Base-by-base conservation (phyloP, 2,888 invertebrate species). In the Cerceris ruficornis region DNA sequence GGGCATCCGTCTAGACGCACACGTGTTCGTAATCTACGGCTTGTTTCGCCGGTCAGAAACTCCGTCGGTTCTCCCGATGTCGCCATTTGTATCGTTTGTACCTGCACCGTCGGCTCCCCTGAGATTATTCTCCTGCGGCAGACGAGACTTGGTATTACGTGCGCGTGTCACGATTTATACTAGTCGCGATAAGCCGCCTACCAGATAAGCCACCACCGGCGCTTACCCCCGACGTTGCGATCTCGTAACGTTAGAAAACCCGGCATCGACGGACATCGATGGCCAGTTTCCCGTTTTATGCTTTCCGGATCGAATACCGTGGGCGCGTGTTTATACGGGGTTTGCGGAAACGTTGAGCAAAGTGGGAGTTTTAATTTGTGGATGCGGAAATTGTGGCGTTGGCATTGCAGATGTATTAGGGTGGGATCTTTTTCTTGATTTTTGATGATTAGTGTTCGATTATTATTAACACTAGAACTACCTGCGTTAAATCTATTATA, bases 141-240 rank as follows among this genome's bases (percentile, higher is more conserved):
- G 65, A 77, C 62, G 69, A 74, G 70, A 70, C 55, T 62, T 59
- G 77, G 73, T 69, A 82, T 77, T 77, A 81, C 81, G 71, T 55
- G 75, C 69, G 50, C 69, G 58, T 74, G 79, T 75, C 74, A 79
- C 85, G 86, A 88, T 88, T 89, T 86, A 88, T 86, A 81, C 72
- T 68, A 59, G 77, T 61, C 54, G 76, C 67, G 85, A 86, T 87
- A 86, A 84, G 84, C 85, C 75, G 81, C 75, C 80, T 76, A 77
- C 66, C 81, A 80, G 82, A 85, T 85, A 86, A 82, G 76, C 80
- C 72, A 57, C 39, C 62, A 50, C 52, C 59, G 28, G 14, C 61
- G 78, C 72, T 80, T 64, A 42, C 57, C 41, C 60, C 52, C 15
- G 14, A 49, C 55, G 52, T 54, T 70, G 58, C 60, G 69, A 67